Conservation (phyloP, 1,140 invertebrate genomes). For the Mactra quadrangularis region DNA sequence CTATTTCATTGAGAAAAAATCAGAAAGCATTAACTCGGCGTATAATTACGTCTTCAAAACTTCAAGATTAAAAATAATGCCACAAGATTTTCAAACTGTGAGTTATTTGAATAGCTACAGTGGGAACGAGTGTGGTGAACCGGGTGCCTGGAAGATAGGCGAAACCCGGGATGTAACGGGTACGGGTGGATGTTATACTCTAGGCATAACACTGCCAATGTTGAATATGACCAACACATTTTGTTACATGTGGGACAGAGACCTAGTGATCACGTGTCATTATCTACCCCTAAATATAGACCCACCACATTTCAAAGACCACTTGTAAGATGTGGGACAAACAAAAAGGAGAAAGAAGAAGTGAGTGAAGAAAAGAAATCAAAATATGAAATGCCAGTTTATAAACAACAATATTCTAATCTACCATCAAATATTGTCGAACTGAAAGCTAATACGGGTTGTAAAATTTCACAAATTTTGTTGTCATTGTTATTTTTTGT, state of each 20-base stretch:
- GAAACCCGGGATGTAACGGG: slow-evolving; percentile 85
- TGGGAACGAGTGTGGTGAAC: slow-evolving; percentile 73
- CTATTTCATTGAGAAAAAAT: slow-evolving; percentile 61
- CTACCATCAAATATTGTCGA: neutral
- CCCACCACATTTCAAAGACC: slow-evolving; percentile 70
- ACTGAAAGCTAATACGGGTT: slow-evolving; percentile 35
- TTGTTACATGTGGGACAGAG: slow-evolving; percentile 69
- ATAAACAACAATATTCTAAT: slow-evolving; percentile 23
- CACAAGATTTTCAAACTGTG: slow-evolving; percentile 81
- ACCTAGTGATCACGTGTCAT: slow-evolving; percentile 62
- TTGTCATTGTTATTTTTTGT: too few species aligned
- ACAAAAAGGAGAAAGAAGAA: slow-evolving; percentile 27
- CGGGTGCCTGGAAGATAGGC: slow-evolving; percentile 79
- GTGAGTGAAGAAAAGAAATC: neutral
- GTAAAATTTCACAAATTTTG: neutral
- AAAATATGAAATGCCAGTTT: slow-evolving; percentile 11
- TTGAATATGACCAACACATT: slow-evolving; percentile 79
- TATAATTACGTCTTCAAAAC: slow-evolving; percentile 85
- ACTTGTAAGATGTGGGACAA: slow-evolving; percentile 70
- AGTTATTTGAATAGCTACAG: slow-evolving; percentile 76
- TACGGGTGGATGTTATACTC: slow-evolving; percentile 84
- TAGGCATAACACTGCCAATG: slow-evolving; percentile 85
- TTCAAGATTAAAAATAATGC: slow-evolving; percentile 83
- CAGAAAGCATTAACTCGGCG: slow-evolving; percentile 75
- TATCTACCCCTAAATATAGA: slow-evolving; percentile 45